Conservation (phyloP, 1,140 invertebrate species). For the Drosophila grimshawi region DNA sequence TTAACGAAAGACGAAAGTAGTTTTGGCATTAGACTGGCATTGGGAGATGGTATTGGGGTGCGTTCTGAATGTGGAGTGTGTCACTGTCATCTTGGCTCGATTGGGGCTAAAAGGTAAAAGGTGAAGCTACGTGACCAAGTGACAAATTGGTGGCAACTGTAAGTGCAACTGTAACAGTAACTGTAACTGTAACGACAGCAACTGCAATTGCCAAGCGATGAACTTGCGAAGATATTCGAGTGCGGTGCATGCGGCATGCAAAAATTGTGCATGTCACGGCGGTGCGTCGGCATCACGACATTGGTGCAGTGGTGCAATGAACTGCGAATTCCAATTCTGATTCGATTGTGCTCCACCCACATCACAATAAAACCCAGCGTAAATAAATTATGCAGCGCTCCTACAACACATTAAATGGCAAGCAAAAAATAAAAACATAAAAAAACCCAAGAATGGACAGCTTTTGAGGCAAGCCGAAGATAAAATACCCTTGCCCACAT, state of each 20-base stretch:
- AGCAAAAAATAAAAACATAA: not conserved
- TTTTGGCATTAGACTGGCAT: not conserved
- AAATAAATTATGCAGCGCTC: constrained; percentile 58
- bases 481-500: not conserved
- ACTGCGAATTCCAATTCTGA: constrained; percentile 53
- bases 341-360: constrained; percentile 35
- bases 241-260: constrained; percentile 39
- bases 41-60: not conserved
- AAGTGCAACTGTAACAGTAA: constrained; percentile 41
- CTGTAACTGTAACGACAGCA: constrained; percentile 57
- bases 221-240: constrained; percentile 74
- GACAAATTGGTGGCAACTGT: constrained; percentile 68
- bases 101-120: constrained; percentile 25
- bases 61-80: constrained; percentile 22
- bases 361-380: constrained; percentile 40
- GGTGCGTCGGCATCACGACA: constrained; percentile 14
- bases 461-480: not conserved
- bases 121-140: constrained; percentile 74
- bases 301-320: constrained; percentile 73
- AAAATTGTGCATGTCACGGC: constrained; percentile 17
- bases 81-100: constrained; percentile 54
- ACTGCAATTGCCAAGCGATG: constrained; percentile 69
- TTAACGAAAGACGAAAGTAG: not conserved
- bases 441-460: too few relatives aligned
- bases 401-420: constrained; percentile 10